phyloP scores from a whole-genome alignment of 2,113 vertebrate genomes.

The Crocuta crocuta region DNA sequence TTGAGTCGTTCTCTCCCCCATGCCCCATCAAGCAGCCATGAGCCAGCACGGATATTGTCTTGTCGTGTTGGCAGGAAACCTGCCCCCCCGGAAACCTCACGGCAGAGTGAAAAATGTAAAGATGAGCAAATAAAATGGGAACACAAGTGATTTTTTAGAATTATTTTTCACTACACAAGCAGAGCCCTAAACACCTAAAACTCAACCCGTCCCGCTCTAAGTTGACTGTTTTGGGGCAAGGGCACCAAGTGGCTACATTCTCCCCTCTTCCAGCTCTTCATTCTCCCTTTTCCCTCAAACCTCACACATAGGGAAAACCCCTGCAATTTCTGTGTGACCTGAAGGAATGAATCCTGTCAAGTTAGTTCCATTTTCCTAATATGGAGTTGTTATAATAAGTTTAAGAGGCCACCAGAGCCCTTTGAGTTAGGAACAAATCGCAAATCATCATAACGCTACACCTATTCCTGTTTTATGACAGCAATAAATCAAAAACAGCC shows the following conservation, averaged over 20 bases:
- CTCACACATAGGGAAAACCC: neutral
- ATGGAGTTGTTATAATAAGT: conserved; percentile 72
- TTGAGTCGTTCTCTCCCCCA: conserved; percentile 50
- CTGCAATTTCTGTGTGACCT: neutral
- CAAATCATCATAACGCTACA: conserved; percentile 72
- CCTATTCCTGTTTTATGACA: conserved; percentile 75
- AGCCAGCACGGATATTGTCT: neutral
- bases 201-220: neutral
- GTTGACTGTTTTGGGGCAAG: neutral
- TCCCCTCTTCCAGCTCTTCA: neutral
- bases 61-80: conserved; percentile 47
- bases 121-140: conserved; percentile 8
- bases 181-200: neutral
- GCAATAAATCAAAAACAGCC: conserved; percentile 87
- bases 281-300: conserved; percentile 10
- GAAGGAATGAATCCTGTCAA: conserved; percentile 65
- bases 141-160: neutral
- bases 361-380: conserved; percentile 77
- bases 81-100: neutral
- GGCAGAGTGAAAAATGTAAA: conserved; percentile 13
- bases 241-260: neutral
- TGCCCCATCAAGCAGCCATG: neutral
- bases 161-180: neutral
- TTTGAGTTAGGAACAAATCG: conserved; percentile 79
- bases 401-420: conserved; percentile 77